Conservation (phyloP, 2,888 invertebrate species). For the Spialia ferax region DNA sequence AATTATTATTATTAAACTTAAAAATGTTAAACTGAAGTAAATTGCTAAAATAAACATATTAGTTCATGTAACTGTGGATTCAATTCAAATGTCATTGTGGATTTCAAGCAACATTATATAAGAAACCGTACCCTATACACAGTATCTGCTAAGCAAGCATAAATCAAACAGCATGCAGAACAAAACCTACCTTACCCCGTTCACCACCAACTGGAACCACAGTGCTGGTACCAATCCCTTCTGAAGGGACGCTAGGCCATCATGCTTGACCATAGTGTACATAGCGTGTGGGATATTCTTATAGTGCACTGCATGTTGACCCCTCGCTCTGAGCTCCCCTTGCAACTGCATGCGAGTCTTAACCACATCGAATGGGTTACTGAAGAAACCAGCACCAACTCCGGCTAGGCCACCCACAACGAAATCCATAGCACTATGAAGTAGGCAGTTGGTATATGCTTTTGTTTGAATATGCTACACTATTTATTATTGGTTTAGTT, state of each 20-base stretch:
- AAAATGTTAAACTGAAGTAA: no score
- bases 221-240: slow-evolving; percentile 94
- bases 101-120: no score
- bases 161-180: slow-evolving; percentile 15
- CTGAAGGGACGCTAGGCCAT: slow-evolving; percentile 91
- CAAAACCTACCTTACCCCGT: slow-evolving; percentile 83
- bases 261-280: slow-evolving; percentile 90
- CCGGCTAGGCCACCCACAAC: slow-evolving; percentile 91
- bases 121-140: no score
- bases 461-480: neutral
- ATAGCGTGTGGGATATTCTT: slow-evolving; percentile 94
- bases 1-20: no score
- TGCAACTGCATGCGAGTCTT: slow-evolving; percentile 97
- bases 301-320: slow-evolving; percentile 87
- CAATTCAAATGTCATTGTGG: no score
- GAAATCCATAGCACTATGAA: slow-evolving; percentile 88
- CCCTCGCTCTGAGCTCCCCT: slow-evolving; percentile 91
- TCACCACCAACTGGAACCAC: slow-evolving; percentile 91
- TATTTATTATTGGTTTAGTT: neutral
- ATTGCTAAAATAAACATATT: no score
- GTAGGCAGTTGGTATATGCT: slow-evolving; percentile 1
- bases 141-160: neutral
- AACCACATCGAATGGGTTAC: slow-evolving; percentile 96
- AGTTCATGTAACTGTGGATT: no score
- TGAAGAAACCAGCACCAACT: slow-evolving; percentile 92